Percentiles rank a stretch among this genome's conserved stretches.
Evolutionary conservation across 2,113 vertebrate species (phyloP).

Genomic region (Python bivittatus): DNA sequence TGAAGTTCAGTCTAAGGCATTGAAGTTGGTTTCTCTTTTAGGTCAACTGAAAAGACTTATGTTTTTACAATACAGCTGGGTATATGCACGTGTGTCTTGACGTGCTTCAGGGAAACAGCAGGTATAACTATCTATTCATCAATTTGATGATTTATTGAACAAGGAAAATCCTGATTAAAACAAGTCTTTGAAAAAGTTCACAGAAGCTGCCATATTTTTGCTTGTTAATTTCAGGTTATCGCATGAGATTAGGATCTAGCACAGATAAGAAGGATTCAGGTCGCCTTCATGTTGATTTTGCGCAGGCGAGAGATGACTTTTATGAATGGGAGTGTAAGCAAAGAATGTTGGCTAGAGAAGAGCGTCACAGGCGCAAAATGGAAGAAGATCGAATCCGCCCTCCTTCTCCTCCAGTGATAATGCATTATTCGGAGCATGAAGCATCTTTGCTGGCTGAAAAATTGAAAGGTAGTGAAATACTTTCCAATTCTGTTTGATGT

Average conservation of each 20-base stretch:
- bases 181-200: not conserved
- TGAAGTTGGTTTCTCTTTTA: not conserved
- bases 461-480: conserved; percentile 84
- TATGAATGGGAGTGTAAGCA: conserved; percentile 93
- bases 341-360: conserved; percentile 85
- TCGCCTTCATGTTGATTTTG: conserved; percentile 90
- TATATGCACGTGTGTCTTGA: not conserved
- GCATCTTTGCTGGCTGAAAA: conserved; percentile 86
- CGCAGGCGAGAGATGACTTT: conserved; percentile 89
- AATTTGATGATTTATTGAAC: not conserved
- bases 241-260: conserved; percentile 90
- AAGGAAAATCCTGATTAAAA: not conserved
- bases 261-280: conserved; percentile 92
- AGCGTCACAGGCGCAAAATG: conserved; percentile 85
- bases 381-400: conserved; percentile 84
- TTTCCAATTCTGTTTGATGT: not conserved
- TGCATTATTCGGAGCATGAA: conserved; percentile 90
- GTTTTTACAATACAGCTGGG: not conserved
- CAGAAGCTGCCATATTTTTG: conserved; percentile 46
- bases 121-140: not conserved
- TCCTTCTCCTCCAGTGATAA: conserved; percentile 85
- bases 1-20: not conserved
- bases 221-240: conserved; percentile 80
- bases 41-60: not conserved
- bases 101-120: conserved; percentile 27